Base-by-base conservation (phyloP, 2,113 vertebrate genomes). In the Amblyopsis rosae region DNA sequence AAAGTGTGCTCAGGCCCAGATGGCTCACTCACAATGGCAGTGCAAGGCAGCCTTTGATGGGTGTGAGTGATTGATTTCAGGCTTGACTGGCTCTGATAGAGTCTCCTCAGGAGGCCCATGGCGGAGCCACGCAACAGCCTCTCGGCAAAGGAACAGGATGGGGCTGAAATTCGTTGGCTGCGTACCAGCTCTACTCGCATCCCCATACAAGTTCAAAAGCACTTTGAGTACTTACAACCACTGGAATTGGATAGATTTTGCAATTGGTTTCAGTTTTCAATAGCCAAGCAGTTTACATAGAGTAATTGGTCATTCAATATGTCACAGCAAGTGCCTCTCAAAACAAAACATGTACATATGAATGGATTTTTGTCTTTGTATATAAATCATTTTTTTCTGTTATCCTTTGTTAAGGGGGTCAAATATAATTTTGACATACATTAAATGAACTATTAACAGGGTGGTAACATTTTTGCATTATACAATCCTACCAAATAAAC, bases 51-150 rank as follows among this genome's bases (percentile, higher is more conserved):
- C 89, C 90, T 93, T 94, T 93, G 92, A 94, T 93, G 92, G 90
- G 85, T 92, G 89, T 92, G 92, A 93, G 92, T 93, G 92, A 94
- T 94, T 93, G 92, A 93, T 94, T 94, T 94, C 91, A 93, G 89
- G 93, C 92, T 92, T 91, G 90, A 92, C 91, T 94, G 91, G 85
- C 87, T 93, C 92, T 92, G 92, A 93, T 92, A 93, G 92, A 92
- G 89, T 93, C 92, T 92, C 92, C 90, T 93, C 91, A 91, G 92
- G 92, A 93, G 92, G 90, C 57, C 89, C 88, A 86, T 91, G 90
- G 91, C 89, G 83, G 82, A 82, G 86, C 88, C 63, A 78, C 76
- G 84, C 82, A 88, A 82, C 82, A 90, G 90, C 84, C 87, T 92
- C 85, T 85, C 81, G 67, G 79, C 82, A 61, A 48, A 87, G 82